phyloP scores from a whole-genome alignment of 2,113 vertebrate genomes.

The Argyrosomus japonicus region DNA sequence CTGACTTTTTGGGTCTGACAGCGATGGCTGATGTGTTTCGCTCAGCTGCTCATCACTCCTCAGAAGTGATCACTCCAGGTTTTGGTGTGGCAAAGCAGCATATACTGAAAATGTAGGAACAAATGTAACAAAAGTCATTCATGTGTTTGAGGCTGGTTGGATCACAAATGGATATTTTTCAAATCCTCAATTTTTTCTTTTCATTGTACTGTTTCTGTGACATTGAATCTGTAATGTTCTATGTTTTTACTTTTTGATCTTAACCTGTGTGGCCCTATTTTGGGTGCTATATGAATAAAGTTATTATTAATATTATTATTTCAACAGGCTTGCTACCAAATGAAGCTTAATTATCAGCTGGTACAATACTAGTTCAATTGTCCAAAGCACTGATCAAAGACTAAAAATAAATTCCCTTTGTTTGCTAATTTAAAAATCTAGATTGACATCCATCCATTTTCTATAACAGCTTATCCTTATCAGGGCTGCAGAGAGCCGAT shows the following conservation, averaged over 20 bases:
- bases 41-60: neutral
- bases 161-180: neutral
- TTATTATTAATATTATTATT: too few species aligned
- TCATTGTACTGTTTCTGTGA: too few species aligned
- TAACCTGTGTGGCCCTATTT: too few species aligned
- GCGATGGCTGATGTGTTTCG: conserved; percentile 1
- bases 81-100: neutral
- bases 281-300: too few species aligned
- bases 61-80: neutral
- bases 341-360: conserved; percentile 1
- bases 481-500: too few species aligned
- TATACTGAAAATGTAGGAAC: neutral
- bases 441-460: too few species aligned
- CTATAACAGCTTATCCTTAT: too few species aligned
- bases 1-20: neutral
- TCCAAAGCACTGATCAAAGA: neutral
- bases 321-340: neutral
- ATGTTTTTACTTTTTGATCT: too few species aligned
- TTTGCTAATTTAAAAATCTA: neutral
- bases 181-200: too few species aligned
- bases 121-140: neutral
- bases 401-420: neutral
- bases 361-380: too few species aligned
- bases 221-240: too few species aligned
- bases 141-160: neutral